These are phyloP conservation scores for Lichenostomus cassidix DNA, from an alignment of 2,113 vertebrate species.

Conservation along the genomic window DNA sequence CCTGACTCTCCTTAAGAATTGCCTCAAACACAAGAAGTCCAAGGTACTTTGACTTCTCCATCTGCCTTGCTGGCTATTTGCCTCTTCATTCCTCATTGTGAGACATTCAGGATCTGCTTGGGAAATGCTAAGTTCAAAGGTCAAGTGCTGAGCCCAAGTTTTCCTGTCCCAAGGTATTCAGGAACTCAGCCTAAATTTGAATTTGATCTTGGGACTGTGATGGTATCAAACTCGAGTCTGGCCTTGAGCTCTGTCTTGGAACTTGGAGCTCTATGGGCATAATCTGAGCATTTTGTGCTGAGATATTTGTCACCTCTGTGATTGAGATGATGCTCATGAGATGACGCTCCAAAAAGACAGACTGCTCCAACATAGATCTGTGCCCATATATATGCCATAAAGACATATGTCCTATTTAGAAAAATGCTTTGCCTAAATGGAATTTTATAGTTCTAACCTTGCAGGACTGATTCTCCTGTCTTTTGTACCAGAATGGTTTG, in stretches of 20 bases:
- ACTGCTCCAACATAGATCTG: neutral
- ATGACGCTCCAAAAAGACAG: neutral
- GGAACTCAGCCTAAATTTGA: neutral
- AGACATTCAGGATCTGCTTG: neutral
- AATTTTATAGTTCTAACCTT: neutral
- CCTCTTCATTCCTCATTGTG: neutral
- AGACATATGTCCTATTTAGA: neutral
- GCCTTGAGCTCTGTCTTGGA: neutral
- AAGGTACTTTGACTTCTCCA: neutral
- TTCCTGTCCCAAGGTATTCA: neutral
- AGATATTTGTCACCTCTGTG: neutral
- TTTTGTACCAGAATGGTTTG: neutral
- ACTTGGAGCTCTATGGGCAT: neutral
- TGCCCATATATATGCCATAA: neutral
- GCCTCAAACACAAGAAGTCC: neutral
- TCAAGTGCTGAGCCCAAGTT: neutral
- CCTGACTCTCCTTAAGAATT: neutral
- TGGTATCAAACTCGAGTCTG: neutral
- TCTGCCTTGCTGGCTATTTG: neutral
- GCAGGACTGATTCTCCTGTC: neutral
- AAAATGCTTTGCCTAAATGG: neutral
- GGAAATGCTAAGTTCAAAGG: neutral
- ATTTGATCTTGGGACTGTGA: neutral
- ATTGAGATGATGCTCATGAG: neutral
- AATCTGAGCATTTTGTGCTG: neutral